phyloP scores from a whole-genome alignment of 1,140 invertebrate genomes.

The Drosophila pectinifera region DNA sequence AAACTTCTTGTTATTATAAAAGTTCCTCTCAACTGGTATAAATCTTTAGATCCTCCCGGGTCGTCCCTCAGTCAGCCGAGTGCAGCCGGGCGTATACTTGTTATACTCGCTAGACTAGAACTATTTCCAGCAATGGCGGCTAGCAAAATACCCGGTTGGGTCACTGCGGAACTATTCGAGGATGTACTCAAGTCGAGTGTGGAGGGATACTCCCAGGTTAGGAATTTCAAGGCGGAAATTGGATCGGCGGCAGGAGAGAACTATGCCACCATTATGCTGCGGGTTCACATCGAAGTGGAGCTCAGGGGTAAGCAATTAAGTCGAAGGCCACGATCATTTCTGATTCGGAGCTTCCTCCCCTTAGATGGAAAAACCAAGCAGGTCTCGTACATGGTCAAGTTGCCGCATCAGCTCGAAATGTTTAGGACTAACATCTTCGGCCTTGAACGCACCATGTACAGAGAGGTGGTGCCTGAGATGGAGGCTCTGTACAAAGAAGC shows the following conservation, averaged over 20 bases:
- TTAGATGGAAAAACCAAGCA: slow-evolving; percentile 60
- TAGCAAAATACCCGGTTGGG: slow-evolving; percentile 56
- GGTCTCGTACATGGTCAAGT: slow-evolving; percentile 64
- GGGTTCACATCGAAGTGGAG: slow-evolving; percentile 64
- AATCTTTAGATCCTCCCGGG: slow-evolving; percentile 16
- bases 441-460: slow-evolving; percentile 59
- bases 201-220: slow-evolving; percentile 52
- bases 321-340: background rate
- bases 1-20: too few species aligned
- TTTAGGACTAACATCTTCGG: slow-evolving; percentile 54
- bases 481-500: slow-evolving; percentile 78
- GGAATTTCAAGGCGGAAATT: slow-evolving; percentile 50
- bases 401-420: slow-evolving; percentile 51
- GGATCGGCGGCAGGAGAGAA: slow-evolving; percentile 67
- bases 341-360: background rate
- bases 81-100: background rate
- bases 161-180: slow-evolving; percentile 60
- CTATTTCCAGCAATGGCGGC: slow-evolving; percentile 26
- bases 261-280: slow-evolving; percentile 65
- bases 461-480: slow-evolving; percentile 61
- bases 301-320: slow-evolving; percentile 44
- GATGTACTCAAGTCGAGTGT: slow-evolving; percentile 57
- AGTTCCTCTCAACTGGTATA: slow-evolving; percentile 6
- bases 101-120: slow-evolving; percentile 1
- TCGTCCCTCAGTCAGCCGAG: background rate